Conservation (phyloP, 2,888 invertebrate genomes). For the Aporophyla nigra region DNA sequence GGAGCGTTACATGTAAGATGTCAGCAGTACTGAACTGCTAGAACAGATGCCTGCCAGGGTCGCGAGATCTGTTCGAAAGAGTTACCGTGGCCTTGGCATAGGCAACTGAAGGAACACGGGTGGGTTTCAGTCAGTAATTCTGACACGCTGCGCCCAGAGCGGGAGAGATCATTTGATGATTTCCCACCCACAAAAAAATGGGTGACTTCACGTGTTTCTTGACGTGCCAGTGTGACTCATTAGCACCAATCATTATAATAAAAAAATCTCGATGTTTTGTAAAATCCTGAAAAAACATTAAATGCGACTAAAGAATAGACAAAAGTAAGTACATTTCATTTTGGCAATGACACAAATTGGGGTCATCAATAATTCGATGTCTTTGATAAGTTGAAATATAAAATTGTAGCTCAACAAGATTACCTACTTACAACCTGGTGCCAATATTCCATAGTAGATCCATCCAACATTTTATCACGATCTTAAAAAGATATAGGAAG, state of each 20-base stretch:
- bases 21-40: no score
- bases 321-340: background rate
- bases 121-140: no score
- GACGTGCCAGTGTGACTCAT: no score
- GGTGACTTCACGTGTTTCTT: no score
- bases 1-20: no score
- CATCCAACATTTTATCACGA: slow-evolving; percentile 28
- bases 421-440: background rate
- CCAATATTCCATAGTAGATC: slow-evolving; percentile 18
- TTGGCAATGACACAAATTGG: background rate
- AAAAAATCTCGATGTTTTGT: background rate
- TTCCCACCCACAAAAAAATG: no score
- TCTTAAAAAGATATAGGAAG: slow-evolving; percentile 28
- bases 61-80: no score
- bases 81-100: no score
- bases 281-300: background rate
- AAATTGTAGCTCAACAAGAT: background rate
- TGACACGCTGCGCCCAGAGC: no score
- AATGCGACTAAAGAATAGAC: background rate
- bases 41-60: no score
- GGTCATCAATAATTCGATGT: background rate
- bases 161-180: no score
- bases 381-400: background rate
- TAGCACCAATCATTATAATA: background rate
- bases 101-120: no score